Base-by-base conservation (phyloP, 2,888 invertebrate genomes). In the Pheosia tremula region DNA sequence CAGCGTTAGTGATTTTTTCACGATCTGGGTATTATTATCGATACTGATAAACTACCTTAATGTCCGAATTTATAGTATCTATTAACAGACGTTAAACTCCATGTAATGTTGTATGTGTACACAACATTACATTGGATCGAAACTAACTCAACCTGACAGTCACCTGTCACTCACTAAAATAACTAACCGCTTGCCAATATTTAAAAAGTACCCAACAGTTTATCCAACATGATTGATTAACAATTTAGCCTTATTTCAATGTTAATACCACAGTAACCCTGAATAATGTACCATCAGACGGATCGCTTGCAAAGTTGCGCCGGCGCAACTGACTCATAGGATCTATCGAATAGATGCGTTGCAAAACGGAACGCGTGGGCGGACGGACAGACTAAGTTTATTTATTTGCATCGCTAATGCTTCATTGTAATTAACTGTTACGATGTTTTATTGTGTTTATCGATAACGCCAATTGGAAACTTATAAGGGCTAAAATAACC, bases 341-440 rank as follows among this genome's bases (percentile, higher is more conserved):
- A 74, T 81, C 84, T 86, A 87, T 89, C 86, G 85, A 85, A 90
- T 87, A 85, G 88, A 88, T 81, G 85, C 83, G 78, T 90, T 89
- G 85, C 88, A 74, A 87, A 86, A 86, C 75, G 62, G 58, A 64
- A 58, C 64, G 73, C 74, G 89, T 90, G 81, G 90, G 90, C 71
- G 82, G 80, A 75, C 71, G 81, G 80, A 79, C 78, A 71, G 67
- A 64, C 72, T 73, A 63, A 71, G 69, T 69, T 78, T 82, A 86
- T 83, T 84, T 81, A 85, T 81, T 79, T 74, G 74, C 69, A 67
- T 74, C 77, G 81, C 79, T 76, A 77, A 75, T 75, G 73, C 71
- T 77, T 80, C 77, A 74, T 76, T 75, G 77, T 67, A 75, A 80
- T 83, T 78, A 82, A 68, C 64, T 67, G 67, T 68, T 62, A 64